These are phyloP conservation scores for Phalanger gymnotis DNA, from an alignment of 2,797 vertebrate species.

Conservation along the genomic window DNA sequence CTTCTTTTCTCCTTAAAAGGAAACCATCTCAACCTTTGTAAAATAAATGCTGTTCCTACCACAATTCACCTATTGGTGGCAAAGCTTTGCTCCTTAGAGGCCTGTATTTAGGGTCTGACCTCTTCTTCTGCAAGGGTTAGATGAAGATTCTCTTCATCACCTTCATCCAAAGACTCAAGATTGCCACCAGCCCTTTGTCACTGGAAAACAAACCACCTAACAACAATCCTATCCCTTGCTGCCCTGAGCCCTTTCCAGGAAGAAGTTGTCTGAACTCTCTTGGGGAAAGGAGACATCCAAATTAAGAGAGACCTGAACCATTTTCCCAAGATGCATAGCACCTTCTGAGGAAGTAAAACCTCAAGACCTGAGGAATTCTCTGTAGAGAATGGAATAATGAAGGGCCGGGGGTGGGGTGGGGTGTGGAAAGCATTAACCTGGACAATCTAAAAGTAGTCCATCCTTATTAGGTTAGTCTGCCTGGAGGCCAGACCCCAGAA, in stretches of 20 bases:
- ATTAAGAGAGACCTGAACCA: background rate
- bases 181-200: background rate
- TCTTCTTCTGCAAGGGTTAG: background rate
- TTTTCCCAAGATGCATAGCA: background rate
- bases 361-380: background rate
- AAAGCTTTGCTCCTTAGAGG: background rate
- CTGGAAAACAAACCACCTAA: background rate
- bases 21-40: background rate
- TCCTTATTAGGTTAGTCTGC: background rate
- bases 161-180: background rate
- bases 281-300: background rate
- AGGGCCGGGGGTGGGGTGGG: background rate
- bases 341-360: background rate
- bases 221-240: background rate
- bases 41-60: background rate
- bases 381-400: background rate
- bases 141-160: background rate
- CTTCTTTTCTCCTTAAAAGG: background rate
- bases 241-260: background rate
- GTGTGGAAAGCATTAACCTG: background rate
- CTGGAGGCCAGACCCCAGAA: background rate
- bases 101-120: background rate
- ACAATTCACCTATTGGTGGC: background rate
- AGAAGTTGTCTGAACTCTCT: background rate
- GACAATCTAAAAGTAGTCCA: background rate